Percentiles rank a stretch among this genome's conserved stretches.
Conservation (phyloP, 2,888 invertebrate species). For the Drosophila subquinaria region DNA sequence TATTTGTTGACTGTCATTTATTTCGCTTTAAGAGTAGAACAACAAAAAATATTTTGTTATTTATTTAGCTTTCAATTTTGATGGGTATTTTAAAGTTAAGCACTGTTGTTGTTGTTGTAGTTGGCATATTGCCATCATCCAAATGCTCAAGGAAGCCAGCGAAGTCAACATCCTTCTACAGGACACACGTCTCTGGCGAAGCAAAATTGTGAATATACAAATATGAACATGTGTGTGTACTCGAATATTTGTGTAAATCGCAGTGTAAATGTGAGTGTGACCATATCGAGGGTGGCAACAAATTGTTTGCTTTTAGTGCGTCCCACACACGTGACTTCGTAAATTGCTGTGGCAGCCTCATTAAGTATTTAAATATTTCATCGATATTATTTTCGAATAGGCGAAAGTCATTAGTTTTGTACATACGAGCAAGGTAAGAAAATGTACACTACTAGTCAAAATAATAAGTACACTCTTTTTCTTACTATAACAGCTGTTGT, state of each 20-base stretch:
- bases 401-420: neutral
- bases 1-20: neutral
- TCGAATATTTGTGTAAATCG: neutral
- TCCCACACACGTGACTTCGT: conserved; percentile 60
- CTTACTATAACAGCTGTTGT: too few relatives aligned
- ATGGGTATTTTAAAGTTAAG: neutral
- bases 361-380: conserved; percentile 49
- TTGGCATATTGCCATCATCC: conserved; percentile 51
- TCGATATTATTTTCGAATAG: conserved; percentile 5
- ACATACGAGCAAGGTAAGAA: neutral
- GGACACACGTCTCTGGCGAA: conserved; percentile 26
- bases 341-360: conserved; percentile 55
- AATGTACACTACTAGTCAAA: too few relatives aligned
- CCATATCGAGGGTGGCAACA: conserved; percentile 28
- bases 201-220: conserved; percentile 12
- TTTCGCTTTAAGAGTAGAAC: too few relatives aligned
- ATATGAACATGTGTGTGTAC: conserved; percentile 8
- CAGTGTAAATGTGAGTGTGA: neutral
- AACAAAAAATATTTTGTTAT: too few relatives aligned
- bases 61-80: neutral
- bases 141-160: conserved; percentile 52
- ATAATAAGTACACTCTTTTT: too few relatives aligned
- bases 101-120: conserved; percentile 23
- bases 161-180: conserved; percentile 54
- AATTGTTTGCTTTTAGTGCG: conserved; percentile 73